Conservation (phyloP, 2,888 invertebrate species). For the Entomobrya proxima region DNA sequence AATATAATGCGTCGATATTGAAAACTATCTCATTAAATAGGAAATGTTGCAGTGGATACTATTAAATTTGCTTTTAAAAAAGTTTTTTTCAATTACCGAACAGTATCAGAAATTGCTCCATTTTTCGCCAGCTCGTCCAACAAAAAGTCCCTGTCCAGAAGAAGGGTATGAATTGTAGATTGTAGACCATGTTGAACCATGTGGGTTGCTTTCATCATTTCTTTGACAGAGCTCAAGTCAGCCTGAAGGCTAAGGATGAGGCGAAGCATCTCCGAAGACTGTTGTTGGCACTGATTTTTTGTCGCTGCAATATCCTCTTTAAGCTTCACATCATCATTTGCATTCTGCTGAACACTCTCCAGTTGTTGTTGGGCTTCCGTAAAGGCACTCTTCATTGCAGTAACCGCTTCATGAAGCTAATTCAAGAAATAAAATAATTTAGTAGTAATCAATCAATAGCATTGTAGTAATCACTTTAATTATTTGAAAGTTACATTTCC, state of each 20-base stretch:
- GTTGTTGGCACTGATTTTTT: constrained; percentile 76
- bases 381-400: constrained; percentile 76
- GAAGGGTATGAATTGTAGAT: constrained; percentile 72
- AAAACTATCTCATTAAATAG: background rate
- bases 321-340: constrained; percentile 70
- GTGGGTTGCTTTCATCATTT: constrained; percentile 75
- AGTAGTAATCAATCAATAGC: background rate
- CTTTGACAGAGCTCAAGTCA: constrained; percentile 75
- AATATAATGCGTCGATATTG: too few relatives aligned
- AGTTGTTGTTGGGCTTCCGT: constrained; percentile 76
- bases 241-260: constrained; percentile 76
- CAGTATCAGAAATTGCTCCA: constrained; percentile 75
- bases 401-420: constrained; percentile 76
- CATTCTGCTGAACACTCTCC: constrained; percentile 74
- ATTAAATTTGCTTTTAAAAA: background rate
- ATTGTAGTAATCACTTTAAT: background rate
- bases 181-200: constrained; percentile 75
- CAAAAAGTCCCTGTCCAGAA: constrained; percentile 75
- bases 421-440: constrained; percentile 51
- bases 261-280: constrained; percentile 76
- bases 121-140: constrained; percentile 75
- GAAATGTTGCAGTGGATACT: background rate
- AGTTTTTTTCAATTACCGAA: constrained; percentile 73
- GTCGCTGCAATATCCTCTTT: constrained; percentile 75
- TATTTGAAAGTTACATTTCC: background rate